Evolutionary conservation across 2,797 vertebrate species (phyloP).

Genomic region (Bradypus variegatus): DNA sequence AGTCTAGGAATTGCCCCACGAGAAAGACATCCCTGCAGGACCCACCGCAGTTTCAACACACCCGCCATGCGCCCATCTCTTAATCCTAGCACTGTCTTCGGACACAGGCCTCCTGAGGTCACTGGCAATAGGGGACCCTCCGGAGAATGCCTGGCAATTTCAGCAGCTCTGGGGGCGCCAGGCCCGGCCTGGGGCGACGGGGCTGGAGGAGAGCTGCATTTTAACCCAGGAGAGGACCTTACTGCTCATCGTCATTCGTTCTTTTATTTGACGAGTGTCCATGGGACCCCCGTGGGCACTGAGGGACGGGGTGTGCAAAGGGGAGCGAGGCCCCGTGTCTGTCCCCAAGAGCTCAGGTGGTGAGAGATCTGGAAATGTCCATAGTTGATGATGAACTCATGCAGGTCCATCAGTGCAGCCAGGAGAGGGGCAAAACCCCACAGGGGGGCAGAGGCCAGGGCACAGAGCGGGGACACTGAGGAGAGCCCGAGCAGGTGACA

Average conservation of each 20-base stretch:
- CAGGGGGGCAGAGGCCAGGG: neutral
- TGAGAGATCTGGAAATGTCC: neutral
- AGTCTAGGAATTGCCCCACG: neutral
- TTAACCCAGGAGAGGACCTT: neutral
- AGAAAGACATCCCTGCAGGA: neutral
- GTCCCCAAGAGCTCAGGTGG: neutral
- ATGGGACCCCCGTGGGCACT: neutral
- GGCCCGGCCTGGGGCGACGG: no score
- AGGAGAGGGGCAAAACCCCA: neutral
- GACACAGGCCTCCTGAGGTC: no score
- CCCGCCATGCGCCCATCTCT: neutral
- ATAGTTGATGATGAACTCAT: neutral
- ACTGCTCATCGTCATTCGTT: neutral
- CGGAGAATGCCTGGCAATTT: neutral
- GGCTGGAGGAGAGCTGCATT: neutral
- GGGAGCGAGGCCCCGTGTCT: neutral
- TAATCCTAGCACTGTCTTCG: no score
- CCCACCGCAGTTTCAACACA: neutral
- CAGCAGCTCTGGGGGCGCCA: neutral
- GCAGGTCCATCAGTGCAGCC: neutral
- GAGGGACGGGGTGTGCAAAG: neutral
- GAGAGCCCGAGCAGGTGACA: no score
- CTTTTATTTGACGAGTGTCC: neutral
- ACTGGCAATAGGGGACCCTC: no score
- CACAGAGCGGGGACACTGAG: neutral